Conservation (phyloP, 2,888 invertebrate species). For the Vandiemenella viatica region DNA sequence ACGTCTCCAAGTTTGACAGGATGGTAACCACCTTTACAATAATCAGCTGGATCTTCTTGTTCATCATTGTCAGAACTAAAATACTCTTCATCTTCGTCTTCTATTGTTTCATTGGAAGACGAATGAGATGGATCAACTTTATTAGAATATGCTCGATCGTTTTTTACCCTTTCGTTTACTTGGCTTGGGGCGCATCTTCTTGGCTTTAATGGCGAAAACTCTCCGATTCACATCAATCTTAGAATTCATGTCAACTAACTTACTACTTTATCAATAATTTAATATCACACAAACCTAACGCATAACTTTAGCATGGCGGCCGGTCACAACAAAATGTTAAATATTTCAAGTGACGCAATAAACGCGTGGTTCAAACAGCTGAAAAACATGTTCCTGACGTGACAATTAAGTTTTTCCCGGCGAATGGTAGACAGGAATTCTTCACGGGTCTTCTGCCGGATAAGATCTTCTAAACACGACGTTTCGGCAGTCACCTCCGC, state of each 20-base stretch:
- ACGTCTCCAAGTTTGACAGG: slow-evolving; percentile 96
- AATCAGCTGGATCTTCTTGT: slow-evolving; percentile 93
- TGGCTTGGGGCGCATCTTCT: slow-evolving; percentile 69
- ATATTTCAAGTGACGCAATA: slow-evolving; percentile 10
- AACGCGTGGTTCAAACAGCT: slow-evolving; percentile 4
- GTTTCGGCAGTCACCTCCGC: too few species aligned
- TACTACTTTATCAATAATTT: too few species aligned
- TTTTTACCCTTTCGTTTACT: slow-evolving; percentile 68
- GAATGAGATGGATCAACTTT: slow-evolving; percentile 19
- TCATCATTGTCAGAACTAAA: slow-evolving; percentile 84
- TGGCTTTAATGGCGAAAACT: slow-evolving; percentile 81
- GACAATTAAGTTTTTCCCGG: too few species aligned
- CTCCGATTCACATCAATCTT: slow-evolving; percentile 84
- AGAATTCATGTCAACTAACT: too few species aligned
- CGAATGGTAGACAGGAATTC: too few species aligned
- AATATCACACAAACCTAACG: background rate
- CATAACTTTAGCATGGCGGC: slow-evolving; percentile 48
- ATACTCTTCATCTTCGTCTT: slow-evolving; percentile 55
- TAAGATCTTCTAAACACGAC: too few species aligned
- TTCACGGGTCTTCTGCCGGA: too few species aligned
- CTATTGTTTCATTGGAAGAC: slow-evolving; percentile 66
- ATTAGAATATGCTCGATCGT: slow-evolving; percentile 16
- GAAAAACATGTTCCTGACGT: too few species aligned
- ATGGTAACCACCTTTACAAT: slow-evolving; percentile 96
- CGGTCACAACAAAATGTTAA: slow-evolving; percentile 23